Conservation (phyloP, 2,888 invertebrate species). For the Octonoba sinensis region DNA sequence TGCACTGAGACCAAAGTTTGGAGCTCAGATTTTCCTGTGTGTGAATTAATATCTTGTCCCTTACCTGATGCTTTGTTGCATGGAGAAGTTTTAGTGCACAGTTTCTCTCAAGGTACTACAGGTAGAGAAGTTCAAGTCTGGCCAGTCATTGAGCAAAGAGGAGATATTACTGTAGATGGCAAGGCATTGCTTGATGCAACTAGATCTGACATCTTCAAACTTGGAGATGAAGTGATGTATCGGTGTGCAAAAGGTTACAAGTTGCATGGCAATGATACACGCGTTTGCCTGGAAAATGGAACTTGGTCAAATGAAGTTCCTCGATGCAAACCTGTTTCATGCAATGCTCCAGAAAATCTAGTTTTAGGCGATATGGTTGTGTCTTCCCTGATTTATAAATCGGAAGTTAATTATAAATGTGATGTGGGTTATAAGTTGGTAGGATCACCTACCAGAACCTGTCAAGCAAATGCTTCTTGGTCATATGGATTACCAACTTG, state of each 20-base stretch:
- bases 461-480: conserved; percentile 62
- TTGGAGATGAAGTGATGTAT: conserved; percentile 65
- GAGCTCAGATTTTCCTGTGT: conserved; percentile 49
- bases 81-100: conserved; percentile 59
- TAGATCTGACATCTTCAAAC: conserved; percentile 51
- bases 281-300: conserved; percentile 68
- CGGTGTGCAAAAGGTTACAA: conserved; percentile 67
- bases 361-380: conserved; percentile 53
- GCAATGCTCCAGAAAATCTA: conserved; percentile 49
- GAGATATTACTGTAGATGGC: conserved; percentile 64
- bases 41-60: conserved; percentile 59
- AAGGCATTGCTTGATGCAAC: conserved; percentile 63
- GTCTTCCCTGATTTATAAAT: conserved; percentile 18
- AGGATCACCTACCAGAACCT: conserved; percentile 49
- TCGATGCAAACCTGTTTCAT: conserved; percentile 48
- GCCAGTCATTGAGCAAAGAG: conserved; percentile 30
- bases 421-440: conserved; percentile 60
- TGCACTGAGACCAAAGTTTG: conserved; percentile 45
- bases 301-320: conserved; percentile 69
- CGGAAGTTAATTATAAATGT: conserved; percentile 65
- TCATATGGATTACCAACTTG: conserved; percentile 55
- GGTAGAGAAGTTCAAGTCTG: conserved; percentile 50
- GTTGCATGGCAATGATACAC: conserved; percentile 63
- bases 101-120: conserved; percentile 46
- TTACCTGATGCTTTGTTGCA: conserved; percentile 46